These are phyloP conservation scores for Mizuhopecten yessoensis DNA, from an alignment of 1,140 invertebrate species.

Conservation along the genomic window DNA sequence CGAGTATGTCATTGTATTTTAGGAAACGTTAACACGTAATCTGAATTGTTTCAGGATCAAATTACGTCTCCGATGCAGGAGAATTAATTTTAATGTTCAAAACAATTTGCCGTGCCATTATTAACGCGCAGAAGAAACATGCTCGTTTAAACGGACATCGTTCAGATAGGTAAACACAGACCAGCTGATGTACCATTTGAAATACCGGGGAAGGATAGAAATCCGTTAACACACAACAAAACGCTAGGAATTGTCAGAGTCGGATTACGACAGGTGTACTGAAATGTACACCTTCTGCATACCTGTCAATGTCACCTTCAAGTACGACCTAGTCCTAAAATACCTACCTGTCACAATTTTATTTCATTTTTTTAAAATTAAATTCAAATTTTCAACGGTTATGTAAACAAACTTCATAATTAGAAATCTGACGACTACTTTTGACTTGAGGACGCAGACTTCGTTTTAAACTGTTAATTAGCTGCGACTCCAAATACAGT, in stretches of 20 bases:
- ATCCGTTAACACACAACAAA: constrained; percentile 8
- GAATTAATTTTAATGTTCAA: not conserved
- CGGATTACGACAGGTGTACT: not conserved
- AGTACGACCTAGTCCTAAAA: not conserved
- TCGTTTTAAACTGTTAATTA: too few species aligned
- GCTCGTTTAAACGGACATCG: not conserved
- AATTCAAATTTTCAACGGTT: not conserved
- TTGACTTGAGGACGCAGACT: not conserved
- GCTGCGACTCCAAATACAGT: too few species aligned
- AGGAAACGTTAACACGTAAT: not conserved
- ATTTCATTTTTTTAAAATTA: not conserved
- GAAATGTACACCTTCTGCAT: not conserved
- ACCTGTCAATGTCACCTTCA: constrained; percentile 32
- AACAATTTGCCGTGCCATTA: not conserved
- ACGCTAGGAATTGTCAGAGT: not conserved
- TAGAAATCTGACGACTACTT: not conserved
- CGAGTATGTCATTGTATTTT: not conserved
- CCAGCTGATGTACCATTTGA: not conserved
- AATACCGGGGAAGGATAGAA: not conserved
- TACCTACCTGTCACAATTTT: constrained; percentile 25
- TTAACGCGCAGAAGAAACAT: not conserved
- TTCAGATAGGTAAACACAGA: too few species aligned
- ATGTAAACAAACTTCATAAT: not conserved
- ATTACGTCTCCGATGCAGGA: not conserved
- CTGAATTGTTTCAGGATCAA: not conserved